Evolutionary conservation across 2,888 invertebrate species (phyloP).

Genomic region (Tridacna crocea): DNA sequence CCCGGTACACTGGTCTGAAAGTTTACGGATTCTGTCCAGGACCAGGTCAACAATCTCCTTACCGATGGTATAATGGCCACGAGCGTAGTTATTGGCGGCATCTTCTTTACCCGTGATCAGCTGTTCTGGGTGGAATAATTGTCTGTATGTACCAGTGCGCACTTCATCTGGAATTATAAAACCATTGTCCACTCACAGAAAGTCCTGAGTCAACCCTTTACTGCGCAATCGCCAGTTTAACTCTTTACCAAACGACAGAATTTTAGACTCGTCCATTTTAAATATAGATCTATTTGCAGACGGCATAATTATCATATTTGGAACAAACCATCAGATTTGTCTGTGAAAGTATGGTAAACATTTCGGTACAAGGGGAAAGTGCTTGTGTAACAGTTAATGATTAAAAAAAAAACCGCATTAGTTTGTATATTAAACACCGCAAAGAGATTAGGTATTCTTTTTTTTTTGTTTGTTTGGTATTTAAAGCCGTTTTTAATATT

Average conservation of each 20-base stretch:
- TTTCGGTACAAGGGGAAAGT: neutral
- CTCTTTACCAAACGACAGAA: neutral
- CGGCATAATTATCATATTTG: neutral
- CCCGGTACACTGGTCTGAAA: constrained; percentile 81
- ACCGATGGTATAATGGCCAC: constrained; percentile 99
- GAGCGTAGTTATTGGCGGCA: constrained; percentile 98
- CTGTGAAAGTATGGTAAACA: neutral
- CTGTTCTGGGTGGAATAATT: constrained; percentile 98
- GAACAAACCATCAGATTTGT: neutral
- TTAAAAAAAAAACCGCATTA: no score
- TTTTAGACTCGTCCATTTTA: neutral
- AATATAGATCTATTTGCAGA: neutral
- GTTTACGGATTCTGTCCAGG: constrained; percentile 89
- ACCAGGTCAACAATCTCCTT: constrained; percentile 90
- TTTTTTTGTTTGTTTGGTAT: no score
- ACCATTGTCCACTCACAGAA: neutral
- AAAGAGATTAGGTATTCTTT: no score
- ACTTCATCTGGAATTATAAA: constrained; percentile 82
- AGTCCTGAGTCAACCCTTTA: neutral
- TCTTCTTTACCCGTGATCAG: constrained; percentile 98
- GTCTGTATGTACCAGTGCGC: constrained; percentile 89
- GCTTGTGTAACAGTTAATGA: no score
- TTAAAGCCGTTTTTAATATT: no score
- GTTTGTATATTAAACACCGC: no score
- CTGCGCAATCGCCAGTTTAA: neutral